Evolutionary conservation across 2,797 vertebrate genomes (phyloP).

Genomic region (Onychomys torridus): DNA sequence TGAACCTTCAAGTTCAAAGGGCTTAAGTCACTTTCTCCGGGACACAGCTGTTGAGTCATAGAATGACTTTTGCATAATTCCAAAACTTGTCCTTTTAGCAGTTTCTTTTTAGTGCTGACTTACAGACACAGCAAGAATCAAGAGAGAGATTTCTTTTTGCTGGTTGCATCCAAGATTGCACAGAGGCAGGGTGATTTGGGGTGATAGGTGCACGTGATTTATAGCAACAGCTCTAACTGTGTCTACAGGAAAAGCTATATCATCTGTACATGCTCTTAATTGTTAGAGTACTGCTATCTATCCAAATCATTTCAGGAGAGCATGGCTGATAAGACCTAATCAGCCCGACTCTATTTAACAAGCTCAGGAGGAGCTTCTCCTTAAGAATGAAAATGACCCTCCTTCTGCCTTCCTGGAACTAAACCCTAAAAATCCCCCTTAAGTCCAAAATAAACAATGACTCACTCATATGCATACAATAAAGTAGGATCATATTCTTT

Average conservation of each 20-base stretch:
- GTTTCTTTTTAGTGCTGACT: neutral
- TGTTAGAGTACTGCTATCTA: neutral
- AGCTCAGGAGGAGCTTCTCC: constrained; percentile 47
- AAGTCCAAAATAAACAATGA: constrained; percentile 69
- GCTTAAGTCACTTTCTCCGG: neutral
- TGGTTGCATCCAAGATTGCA: neutral
- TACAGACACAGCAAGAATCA: neutral
- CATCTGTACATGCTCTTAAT: constrained; percentile 20
- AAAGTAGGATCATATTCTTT: neutral
- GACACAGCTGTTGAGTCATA: neutral
- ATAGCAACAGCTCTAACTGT: neutral
- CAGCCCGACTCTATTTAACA: constrained; percentile 51
- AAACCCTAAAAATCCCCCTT: constrained; percentile 61
- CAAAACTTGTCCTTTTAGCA: neutral
- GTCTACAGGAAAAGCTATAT: neutral
- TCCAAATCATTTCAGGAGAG: constrained; percentile 23
- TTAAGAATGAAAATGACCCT: constrained; percentile 64
- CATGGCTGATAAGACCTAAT: neutral
- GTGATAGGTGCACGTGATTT: neutral
- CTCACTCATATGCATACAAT: constrained; percentile 51
- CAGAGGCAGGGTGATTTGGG: neutral
- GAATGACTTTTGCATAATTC: neutral
- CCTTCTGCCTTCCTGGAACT: constrained; percentile 22
- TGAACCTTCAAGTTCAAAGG: neutral
- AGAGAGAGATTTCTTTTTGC: neutral